Base-by-base conservation (phyloP, 2,888 invertebrate genomes). In the Hyles lineata region DNA sequence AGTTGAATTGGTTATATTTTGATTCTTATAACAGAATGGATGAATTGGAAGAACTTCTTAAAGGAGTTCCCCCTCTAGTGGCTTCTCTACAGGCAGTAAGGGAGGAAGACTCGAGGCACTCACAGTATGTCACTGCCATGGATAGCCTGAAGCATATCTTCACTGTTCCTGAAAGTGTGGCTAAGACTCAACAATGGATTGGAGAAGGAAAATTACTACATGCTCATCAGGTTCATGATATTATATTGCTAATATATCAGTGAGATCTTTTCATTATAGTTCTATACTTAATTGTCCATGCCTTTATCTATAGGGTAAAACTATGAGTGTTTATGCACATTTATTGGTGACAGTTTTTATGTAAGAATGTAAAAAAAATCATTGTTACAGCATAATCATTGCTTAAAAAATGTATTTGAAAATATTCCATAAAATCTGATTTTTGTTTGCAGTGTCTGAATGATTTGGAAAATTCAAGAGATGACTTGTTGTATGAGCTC, bases 121-220 rank as follows among this genome's bases (percentile, higher is more conserved):
- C 99, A 0, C 99, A 99, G 87, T 98, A 99, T 91, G 99, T 98
- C 1, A 99, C 99, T 1, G 99, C 99, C 0, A 98, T 98, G 95
- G 99, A 99, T 87, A 99, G 99, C 87, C 95, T 99, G 43, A 99
- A 99, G 88, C 99, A 99, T 86, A 99, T 99, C 77, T 99, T 99
- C 85, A 99, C 98, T 63, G 99, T 99, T 0, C 99, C 99, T 15
- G 98, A 99, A 84, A 99, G 98, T 91, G 98, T 99, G 0, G 97
- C 98, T 73, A 98, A 98, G 90, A 99, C 99, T 0, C 97, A 98
- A 87, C 97, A 98, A 73, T 97, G 98, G 95, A 99, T 99, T 75
- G 97, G 97, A 77, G 99, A 99, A 81, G 99, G 99, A 67, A 99
- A 99, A 89, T 94, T 99, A 9, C 90, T 99, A 1, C 98, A 98